Evolutionary conservation across 2,888 invertebrate species (phyloP), one percentile per base, ranked within the genome.

Genomic region (Scelioninae gen. 1): DNA sequence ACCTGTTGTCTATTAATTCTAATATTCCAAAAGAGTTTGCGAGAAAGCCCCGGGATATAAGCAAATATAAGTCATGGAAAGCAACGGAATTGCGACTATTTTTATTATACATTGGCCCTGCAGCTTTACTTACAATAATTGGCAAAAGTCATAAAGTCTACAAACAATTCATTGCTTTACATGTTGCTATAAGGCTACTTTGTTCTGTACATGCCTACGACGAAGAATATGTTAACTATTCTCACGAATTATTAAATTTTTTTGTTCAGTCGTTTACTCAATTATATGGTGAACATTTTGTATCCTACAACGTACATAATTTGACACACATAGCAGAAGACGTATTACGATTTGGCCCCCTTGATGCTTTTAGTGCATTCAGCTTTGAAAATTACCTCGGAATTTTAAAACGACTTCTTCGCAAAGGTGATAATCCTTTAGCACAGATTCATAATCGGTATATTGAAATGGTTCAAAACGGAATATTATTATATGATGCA

Each of bases 31-130:
- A 23, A 34, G 87, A 87, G 81, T 88, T 88, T 85, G 79, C 80
- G 47, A 51, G 86, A 74, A 62, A 68, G 69, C 86, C 86, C 34
- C 76, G 86, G 75, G 47, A 45, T 31, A 80, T 88, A 11, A 16
- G 77, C 40, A 84, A 85, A n/a, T 51, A 84, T n/a, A 82, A 82
- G 23, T 69, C 74, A 38, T 87, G 84, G 76, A 87, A 88, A 78
- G 86, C 85, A 11, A 85, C 86, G n/a, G 86, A 87, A 68, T 86
- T 84, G 15, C 78, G 86, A 16, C 71, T 81, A 63, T 84, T 88
- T 68, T 56, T 88, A 40, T 69, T 88, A n/a, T 87, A 88, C 60
- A 82, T 84, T 13, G 88, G 87, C 16, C 82, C 85, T 11, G 53
- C 85, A 55, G 63, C 85, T 38, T 77, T 87, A 45, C 79, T 82